These are phyloP conservation scores for Crotalus tigris DNA, from an alignment of 2,113 vertebrate species.

Conservation along the genomic window DNA sequence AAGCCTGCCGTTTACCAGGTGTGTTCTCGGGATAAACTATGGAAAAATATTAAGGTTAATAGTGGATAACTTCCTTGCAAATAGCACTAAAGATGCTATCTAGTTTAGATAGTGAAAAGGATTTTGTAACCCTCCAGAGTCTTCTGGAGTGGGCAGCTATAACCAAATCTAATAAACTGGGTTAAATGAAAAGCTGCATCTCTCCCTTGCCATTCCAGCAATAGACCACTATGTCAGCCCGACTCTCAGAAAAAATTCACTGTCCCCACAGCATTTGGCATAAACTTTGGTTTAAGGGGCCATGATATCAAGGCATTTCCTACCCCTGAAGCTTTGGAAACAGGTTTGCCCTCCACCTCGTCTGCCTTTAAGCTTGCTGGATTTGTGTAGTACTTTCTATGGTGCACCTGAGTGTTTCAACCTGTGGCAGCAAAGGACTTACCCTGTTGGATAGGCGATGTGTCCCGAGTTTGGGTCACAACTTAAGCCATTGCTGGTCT, in stretches of 20 bases:
- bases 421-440: conserved; percentile 35
- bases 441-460: conserved; percentile 87
- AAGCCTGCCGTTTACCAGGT: background rate
- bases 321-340: background rate
- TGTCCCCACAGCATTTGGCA: background rate
- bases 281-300: background rate
- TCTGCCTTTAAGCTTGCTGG: background rate
- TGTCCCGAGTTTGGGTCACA: conserved; percentile 80
- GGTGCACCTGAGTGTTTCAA: background rate
- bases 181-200: background rate
- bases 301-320: background rate
- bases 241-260: background rate
- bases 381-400: background rate
- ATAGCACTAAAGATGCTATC: background rate
- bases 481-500: conserved; percentile 75
- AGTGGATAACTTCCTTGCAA: background rate
- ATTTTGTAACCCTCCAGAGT: background rate
- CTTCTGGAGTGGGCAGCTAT: background rate
- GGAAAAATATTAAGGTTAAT: background rate
- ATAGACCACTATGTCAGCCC: accelerated
- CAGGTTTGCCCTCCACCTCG: background rate
- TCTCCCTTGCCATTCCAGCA: background rate
- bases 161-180: background rate
- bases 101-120: background rate
- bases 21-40: background rate